Evolutionary conservation across 2,797 vertebrate genomes (phyloP).

Genomic region (Arctocebus calabarensis): DNA sequence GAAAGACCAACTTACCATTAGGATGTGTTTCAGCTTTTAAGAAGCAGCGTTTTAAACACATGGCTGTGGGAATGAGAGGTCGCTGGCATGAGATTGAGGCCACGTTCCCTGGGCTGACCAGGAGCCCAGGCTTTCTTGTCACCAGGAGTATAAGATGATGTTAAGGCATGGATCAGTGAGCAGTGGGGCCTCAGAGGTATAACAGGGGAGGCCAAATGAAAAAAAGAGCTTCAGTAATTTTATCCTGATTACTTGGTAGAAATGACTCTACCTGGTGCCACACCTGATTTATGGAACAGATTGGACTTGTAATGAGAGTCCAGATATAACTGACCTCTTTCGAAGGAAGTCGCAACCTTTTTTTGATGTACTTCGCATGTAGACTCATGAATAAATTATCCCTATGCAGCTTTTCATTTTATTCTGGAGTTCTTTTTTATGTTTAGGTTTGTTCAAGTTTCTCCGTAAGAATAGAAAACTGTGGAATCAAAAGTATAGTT

Average conservation of each 20-base stretch:
- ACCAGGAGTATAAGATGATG: neutral
- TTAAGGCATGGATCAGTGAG: neutral
- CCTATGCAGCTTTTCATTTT: neutral
- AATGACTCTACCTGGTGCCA: slow-evolving; percentile 64
- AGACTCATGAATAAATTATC: slow-evolving; percentile 67
- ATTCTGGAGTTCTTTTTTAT: slow-evolving; percentile 11
- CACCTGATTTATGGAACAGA: slow-evolving; percentile 78
- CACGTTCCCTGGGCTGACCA: neutral
- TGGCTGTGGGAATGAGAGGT: neutral
- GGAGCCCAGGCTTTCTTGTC: neutral
- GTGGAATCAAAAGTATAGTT: slow-evolving; percentile 9
- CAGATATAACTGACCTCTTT: slow-evolving; percentile 69
- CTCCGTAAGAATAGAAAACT: slow-evolving; percentile 53
- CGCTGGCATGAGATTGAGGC: neutral
- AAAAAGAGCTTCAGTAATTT: slow-evolving; percentile 63
- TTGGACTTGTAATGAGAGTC: slow-evolving; percentile 71
- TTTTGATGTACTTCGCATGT: neutral
- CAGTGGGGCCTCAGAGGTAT: neutral
- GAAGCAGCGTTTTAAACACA: neutral
- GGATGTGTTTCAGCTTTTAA: slow-evolving; percentile 15
- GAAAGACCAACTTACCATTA: neutral
- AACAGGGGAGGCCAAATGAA: slow-evolving; percentile 4
- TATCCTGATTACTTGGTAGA: slow-evolving; percentile 60
- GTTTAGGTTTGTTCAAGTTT: slow-evolving; percentile 47
- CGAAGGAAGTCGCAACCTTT: slow-evolving; percentile 50